phyloP scores from a whole-genome alignment of 2,888 invertebrate genomes.

The Hypselothyrea guttata region DNA sequence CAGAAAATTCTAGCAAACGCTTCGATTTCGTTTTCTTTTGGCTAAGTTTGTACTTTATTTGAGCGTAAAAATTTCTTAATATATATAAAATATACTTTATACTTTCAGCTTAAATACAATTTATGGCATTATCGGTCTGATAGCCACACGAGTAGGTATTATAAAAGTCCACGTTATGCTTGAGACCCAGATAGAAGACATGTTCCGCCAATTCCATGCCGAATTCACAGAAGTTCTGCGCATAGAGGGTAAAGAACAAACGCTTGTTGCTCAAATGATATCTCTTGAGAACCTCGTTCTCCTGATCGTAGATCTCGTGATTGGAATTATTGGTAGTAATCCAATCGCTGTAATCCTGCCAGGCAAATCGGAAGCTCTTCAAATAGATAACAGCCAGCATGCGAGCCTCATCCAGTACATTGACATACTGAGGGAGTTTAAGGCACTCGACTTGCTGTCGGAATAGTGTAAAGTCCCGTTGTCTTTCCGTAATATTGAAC shows the following conservation, averaged over 20 bases:
- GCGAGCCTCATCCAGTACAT: constrained; percentile 77
- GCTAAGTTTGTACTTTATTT: no score
- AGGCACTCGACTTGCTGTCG: constrained; percentile 75
- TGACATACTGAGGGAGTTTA: constrained; percentile 77
- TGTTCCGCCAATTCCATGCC: constrained; percentile 79
- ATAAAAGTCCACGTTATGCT: constrained; percentile 75
- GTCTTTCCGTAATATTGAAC: constrained; percentile 75
- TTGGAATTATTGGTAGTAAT: constrained; percentile 38
- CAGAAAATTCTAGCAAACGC: no score
- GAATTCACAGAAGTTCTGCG: constrained; percentile 80
- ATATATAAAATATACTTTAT: neutral
- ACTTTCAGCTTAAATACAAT: constrained; percentile 61
- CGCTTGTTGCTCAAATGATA: constrained; percentile 74
- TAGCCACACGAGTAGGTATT: constrained; percentile 72
- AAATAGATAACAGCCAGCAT: constrained; percentile 78
- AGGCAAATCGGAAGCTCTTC: constrained; percentile 78
- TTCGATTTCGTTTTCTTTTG: no score
- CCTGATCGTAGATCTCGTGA: constrained; percentile 72
- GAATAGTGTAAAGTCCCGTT: constrained; percentile 67
- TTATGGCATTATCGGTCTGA: constrained; percentile 49
- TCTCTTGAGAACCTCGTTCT: constrained; percentile 71
- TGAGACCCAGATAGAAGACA: constrained; percentile 79
- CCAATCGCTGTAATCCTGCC: constrained; percentile 78
- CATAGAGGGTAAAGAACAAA: constrained; percentile 79
- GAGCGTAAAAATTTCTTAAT: constrained; percentile 1